Conservation (phyloP, 2,113 vertebrate species). For the Scophthalmus maximus region DNA sequence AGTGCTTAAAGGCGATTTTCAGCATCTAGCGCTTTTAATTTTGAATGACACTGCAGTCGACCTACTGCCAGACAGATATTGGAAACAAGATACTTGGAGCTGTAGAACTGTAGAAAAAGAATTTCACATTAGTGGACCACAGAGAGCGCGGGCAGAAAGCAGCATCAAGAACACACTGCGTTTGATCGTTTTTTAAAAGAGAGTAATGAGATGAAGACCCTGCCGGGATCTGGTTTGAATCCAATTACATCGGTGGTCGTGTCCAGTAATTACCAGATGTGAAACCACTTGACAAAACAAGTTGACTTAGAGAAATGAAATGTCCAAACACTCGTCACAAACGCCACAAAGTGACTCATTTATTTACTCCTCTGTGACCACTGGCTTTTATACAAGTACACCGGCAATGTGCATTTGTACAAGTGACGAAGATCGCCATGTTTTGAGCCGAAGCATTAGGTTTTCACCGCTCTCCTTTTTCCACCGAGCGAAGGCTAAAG, state of each 20-base stretch:
- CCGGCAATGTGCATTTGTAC: conserved; percentile 11
- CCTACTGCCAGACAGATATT: not conserved
- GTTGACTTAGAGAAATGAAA: not conserved
- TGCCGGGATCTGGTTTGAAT: too few relatives aligned
- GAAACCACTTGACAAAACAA: conserved; percentile 1
- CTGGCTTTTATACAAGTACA: conserved; percentile 11
- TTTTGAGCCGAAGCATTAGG: conserved; percentile 6
- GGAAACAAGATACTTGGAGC: conserved; percentile 51
- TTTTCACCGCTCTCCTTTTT: not conserved
- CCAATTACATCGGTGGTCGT: too few relatives aligned
- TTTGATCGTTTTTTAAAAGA: too few relatives aligned
- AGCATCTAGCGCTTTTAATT: not conserved
- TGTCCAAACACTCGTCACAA: conserved; percentile 18
- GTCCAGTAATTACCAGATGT: conserved; percentile 1
- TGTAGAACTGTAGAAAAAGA: too few relatives aligned
- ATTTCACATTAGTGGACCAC: conserved; percentile 33
- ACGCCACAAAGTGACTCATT: conserved; percentile 5
- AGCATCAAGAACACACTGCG: conserved; percentile 11
- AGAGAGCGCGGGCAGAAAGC: conserved; percentile 4
- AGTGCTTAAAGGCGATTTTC: not conserved
- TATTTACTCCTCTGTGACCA: not conserved
- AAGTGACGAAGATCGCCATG: too few relatives aligned
- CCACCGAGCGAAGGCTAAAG: not conserved
- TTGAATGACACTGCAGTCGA: conserved; percentile 27
- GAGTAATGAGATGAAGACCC: not conserved